Conservation (phyloP, 1,140 invertebrate genomes). For the Magallana gigas region DNA sequence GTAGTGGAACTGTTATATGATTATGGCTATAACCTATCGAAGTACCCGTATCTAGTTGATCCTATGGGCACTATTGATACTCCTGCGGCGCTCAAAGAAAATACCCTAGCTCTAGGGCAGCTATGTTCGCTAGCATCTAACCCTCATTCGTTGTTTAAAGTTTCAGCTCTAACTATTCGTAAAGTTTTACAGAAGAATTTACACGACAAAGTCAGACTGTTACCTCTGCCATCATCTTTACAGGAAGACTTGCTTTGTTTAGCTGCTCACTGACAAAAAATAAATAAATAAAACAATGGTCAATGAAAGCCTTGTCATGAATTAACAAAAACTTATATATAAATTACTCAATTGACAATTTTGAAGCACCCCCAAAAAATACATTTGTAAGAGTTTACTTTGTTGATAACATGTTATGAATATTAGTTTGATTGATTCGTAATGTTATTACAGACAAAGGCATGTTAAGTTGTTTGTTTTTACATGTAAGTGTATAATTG, state of each 20-base stretch:
- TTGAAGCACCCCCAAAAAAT: too few relatives aligned
- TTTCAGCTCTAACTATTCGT: not conserved
- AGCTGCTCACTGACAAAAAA: not conserved
- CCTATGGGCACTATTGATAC: not conserved
- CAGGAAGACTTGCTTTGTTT: slow-evolving; percentile 21
- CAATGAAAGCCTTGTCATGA: too few relatives aligned
- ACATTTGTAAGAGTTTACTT: too few relatives aligned
- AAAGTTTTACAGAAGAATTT: slow-evolving; percentile 38
- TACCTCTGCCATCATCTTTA: slow-evolving; percentile 39
- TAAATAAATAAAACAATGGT: too few relatives aligned
- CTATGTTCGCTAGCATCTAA: not conserved
- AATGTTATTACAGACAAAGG: too few relatives aligned
- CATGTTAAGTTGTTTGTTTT: too few relatives aligned
- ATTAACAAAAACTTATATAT: too few relatives aligned
- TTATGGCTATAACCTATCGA: slow-evolving; percentile 52
- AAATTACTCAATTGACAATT: too few relatives aligned
- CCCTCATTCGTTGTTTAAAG: slow-evolving; percentile 27
- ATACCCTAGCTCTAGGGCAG: slow-evolving; percentile 19
- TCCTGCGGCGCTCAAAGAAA: slow-evolving; percentile 19
- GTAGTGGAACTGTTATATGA: slow-evolving; percentile 42
- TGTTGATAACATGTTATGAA: too few relatives aligned
- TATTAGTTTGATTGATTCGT: too few relatives aligned
- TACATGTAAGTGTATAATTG: too few relatives aligned
- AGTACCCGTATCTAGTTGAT: slow-evolving; percentile 35
- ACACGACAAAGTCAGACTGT: slow-evolving; percentile 23